Conservation (phyloP, 2,888 invertebrate genomes). For the Octonoba sinensis region DNA sequence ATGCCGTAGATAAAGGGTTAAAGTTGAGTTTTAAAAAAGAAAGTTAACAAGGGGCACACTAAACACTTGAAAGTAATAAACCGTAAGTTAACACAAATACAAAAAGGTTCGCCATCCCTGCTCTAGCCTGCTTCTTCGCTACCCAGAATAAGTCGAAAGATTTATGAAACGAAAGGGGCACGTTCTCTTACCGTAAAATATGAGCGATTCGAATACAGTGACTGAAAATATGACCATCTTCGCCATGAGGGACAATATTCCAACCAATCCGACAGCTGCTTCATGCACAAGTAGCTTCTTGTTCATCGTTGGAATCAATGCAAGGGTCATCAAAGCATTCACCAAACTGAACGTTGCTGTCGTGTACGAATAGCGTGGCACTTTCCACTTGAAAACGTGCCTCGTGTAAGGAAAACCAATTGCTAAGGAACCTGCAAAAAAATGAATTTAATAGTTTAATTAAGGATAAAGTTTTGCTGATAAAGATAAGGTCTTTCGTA, state of each 20-base stretch:
- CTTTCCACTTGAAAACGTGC: slow-evolving; percentile 55
- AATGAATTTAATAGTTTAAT: background rate
- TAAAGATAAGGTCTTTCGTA: too few species aligned
- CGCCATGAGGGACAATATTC: slow-evolving; percentile 48
- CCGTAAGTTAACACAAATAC: too few species aligned
- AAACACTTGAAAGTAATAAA: too few species aligned
- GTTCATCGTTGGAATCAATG: slow-evolving; percentile 36
- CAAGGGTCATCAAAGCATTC: slow-evolving; percentile 27
- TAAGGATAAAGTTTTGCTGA: background rate
- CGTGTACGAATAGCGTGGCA: slow-evolving; percentile 36
- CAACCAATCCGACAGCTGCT: slow-evolving; percentile 53
- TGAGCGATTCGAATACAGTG: slow-evolving; percentile 24
- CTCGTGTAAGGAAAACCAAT: slow-evolving; percentile 50
- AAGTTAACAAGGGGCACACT: too few species aligned
- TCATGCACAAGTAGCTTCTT: slow-evolving; percentile 45
- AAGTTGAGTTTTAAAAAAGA: too few species aligned
- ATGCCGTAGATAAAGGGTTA: too few species aligned
- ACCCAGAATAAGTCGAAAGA: too few species aligned
- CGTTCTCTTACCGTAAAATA: slow-evolving; percentile 40
- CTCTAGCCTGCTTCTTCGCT: too few species aligned
- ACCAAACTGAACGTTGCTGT: slow-evolving; percentile 36
- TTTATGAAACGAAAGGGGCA: too few species aligned
- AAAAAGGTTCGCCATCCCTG: too few species aligned
- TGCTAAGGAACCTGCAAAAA: slow-evolving; percentile 38
- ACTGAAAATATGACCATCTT: slow-evolving; percentile 37